A percentile compares a stretch with the other conserved stretches of the same genome.
Conservation (phyloP, 2,888 invertebrate species). For the Gastrophysa polygoni region DNA sequence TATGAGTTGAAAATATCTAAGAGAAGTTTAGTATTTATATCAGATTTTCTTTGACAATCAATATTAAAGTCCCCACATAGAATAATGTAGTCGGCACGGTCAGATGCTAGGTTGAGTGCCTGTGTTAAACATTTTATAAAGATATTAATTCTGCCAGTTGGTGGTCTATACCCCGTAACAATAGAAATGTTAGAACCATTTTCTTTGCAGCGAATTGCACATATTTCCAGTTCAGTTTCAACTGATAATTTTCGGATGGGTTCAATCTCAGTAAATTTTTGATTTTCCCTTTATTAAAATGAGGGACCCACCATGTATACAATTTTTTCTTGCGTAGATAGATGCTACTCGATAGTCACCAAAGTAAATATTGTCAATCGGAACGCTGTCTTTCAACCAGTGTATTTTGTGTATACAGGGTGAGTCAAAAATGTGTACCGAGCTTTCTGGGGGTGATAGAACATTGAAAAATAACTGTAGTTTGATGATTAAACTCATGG, state of each 20-base stretch:
- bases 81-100: conserved; percentile 1
- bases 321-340: conserved; percentile 1
- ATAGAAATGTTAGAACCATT: neutral
- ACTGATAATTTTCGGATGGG: conserved; percentile 4
- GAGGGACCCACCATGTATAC: neutral
- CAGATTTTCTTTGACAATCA: neutral
- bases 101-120: conserved; percentile 5
- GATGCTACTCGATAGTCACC: conserved; percentile 1
- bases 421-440: too few species aligned
- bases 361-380: neutral
- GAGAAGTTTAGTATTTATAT: conserved; percentile 7
- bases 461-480: too few species aligned
- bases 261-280: conserved; percentile 5
- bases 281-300: neutral
- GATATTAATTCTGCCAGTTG: neutral
- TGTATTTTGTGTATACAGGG: too few species aligned
- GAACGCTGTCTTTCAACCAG: too few species aligned
- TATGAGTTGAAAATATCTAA: conserved; percentile 3
- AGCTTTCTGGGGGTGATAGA: too few species aligned
- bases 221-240: conserved; percentile 1
- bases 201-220: conserved; percentile 2
- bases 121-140: neutral
- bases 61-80: conserved; percentile 5
- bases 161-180: conserved; percentile 4
- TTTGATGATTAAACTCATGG: too few species aligned